A percentile compares a stretch with the other conserved stretches of the same genome.
Evolutionary conservation across 1,140 invertebrate species (phyloP).

Genomic region (Whitmania pigra): DNA sequence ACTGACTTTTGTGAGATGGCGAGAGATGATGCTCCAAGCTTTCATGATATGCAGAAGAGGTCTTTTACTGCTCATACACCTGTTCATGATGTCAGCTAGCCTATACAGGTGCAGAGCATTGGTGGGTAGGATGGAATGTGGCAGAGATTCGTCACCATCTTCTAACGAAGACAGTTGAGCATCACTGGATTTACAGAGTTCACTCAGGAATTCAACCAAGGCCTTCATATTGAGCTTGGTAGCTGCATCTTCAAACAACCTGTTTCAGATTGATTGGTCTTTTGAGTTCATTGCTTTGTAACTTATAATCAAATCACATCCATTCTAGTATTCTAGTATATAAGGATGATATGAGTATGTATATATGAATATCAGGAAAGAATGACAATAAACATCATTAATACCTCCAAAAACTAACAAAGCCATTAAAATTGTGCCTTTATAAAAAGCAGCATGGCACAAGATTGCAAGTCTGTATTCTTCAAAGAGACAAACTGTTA

Average conservation of each 20-base stretch:
- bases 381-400: too few relatives aligned
- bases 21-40: constrained; percentile 73
- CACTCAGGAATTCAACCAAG: constrained; percentile 63
- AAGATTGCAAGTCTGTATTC: too few relatives aligned
- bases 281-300: too few relatives aligned
- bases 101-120: constrained; percentile 57
- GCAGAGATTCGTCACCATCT: constrained; percentile 15
- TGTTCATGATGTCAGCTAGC: constrained; percentile 71
- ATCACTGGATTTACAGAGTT: constrained; percentile 67
- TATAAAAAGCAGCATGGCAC: too few relatives aligned
- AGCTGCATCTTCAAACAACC: constrained; percentile 61
- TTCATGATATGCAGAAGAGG: constrained; percentile 78
- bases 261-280: constrained; percentile 23
- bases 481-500: too few relatives aligned
- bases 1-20: constrained; percentile 74
- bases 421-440: too few relatives aligned
- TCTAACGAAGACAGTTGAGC: constrained; percentile 52
- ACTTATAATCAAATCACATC: too few relatives aligned
- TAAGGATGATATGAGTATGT: too few relatives aligned
- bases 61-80: constrained; percentile 68
- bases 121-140: constrained; percentile 28
- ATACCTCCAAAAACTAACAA: too few relatives aligned
- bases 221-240: constrained; percentile 69
- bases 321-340: not conserved
- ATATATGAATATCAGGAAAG: too few relatives aligned